Percentiles rank a stretch among this genome's conserved stretches.
Conservation (phyloP, 2,797 vertebrate species). For the Phoxinus dragarum region DNA sequence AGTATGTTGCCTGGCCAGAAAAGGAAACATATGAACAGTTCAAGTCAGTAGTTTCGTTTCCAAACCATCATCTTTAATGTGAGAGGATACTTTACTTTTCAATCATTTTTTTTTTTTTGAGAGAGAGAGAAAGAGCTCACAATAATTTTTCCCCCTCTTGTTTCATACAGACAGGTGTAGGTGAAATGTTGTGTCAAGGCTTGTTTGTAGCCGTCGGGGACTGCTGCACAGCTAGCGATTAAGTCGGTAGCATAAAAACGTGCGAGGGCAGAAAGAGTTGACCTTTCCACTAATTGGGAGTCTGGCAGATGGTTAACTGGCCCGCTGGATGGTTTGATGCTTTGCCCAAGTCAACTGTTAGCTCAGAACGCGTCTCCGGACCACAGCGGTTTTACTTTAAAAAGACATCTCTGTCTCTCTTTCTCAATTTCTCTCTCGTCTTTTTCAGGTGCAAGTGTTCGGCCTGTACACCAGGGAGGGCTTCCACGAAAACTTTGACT, state of each 20-base stretch:
- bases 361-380: not conserved
- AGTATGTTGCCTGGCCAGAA: conserved; percentile 13
- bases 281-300: conserved; percentile 81
- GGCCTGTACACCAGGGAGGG: conserved; percentile 96
- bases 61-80: not conserved
- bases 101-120: conserved; percentile 45
- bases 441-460: conserved; percentile 91
- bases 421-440: conserved; percentile 3
- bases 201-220: conserved; percentile 67
- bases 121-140: not conserved
- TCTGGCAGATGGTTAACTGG: conserved; percentile 70
- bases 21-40: not conserved
- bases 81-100: conserved; percentile 42
- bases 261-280: conserved; percentile 75
- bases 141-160: conserved; percentile 33
- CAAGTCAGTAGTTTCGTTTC: not conserved
- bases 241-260: conserved; percentile 72
- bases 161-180: conserved; percentile 57
- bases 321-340: conserved; percentile 34
- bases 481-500: conserved; percentile 97
- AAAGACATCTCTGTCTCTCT: conserved; percentile 28
- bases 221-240: conserved; percentile 67
- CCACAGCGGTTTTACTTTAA: conserved; percentile 31
- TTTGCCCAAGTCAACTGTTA: conserved; percentile 37
- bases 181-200: conserved; percentile 68